Conservation (phyloP, 2,797 vertebrate genomes). For the Argyrosomus regius region DNA sequence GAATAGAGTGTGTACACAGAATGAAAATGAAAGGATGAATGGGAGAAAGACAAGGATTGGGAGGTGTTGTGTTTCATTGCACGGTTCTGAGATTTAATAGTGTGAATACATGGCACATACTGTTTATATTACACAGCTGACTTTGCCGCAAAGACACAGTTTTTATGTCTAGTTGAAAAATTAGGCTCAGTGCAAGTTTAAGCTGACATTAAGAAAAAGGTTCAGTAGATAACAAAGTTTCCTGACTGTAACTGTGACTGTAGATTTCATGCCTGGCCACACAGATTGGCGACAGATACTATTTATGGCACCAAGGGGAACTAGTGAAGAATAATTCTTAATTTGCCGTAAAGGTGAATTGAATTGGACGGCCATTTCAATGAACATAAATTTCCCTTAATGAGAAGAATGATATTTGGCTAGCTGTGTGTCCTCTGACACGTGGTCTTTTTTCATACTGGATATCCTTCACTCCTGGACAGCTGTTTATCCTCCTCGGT, state of each 20-base stretch:
- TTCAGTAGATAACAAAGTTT: constrained; percentile 27
- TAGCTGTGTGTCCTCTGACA: constrained; percentile 68
- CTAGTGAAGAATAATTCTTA: constrained; percentile 66
- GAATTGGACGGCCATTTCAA: constrained; percentile 71
- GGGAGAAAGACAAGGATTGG: not conserved
- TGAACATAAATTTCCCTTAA: constrained; percentile 73
- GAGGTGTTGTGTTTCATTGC: not conserved
- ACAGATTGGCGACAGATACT: constrained; percentile 33
- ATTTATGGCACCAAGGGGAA: constrained; percentile 59
- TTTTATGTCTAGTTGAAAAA: constrained; percentile 14
- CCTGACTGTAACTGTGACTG: constrained; percentile 29
- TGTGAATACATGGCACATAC: not conserved
- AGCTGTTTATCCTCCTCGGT: constrained; percentile 65
- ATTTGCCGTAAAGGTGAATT: constrained; percentile 79
- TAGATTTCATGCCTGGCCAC: constrained; percentile 37
- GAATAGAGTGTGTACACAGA: not conserved
- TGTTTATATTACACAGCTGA: not conserved
- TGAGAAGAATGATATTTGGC: constrained; percentile 77
- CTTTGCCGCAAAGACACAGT: not conserved
- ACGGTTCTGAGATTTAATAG: constrained; percentile 10
- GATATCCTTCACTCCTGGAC: constrained; percentile 59
- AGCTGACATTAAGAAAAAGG: not conserved
- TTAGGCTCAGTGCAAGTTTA: not conserved
- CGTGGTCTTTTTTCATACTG: constrained; percentile 40
- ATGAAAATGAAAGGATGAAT: not conserved